Base-by-base conservation (phyloP, 2,797 vertebrate species). In the Sebastes nivosus region DNA sequence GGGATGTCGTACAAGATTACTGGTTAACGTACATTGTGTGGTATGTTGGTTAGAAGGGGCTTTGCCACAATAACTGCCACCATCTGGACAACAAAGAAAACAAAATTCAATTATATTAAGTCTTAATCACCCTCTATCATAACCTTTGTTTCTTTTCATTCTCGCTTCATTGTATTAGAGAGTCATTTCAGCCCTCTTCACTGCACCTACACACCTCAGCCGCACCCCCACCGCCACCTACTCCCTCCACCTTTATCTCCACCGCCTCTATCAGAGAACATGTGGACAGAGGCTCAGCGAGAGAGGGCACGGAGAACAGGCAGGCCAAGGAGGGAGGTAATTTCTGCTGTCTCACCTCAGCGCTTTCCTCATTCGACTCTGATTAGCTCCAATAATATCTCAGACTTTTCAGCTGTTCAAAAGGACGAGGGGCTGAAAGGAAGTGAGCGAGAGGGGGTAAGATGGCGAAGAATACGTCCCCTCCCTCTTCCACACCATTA, bases 301-400 rank as follows among this genome's bases (percentile, higher is more conserved):
- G 88, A 90, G 82, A 75, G 92, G 92, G 95, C 94, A 93, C 87
- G 82, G 89, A 94, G 93, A 94, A 92, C 93, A 91, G 93, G 94
- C 92, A 92, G 94, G 80, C 93, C 90, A 90, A 92, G 91, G 89
- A 87, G 92, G 83, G 91, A 97, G 96, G 95, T 95, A 95, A 97
- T 98, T 97, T 97, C 95, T 94, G 87, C 91, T 87, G 96, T 97
- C 96, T 97, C 96, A 96, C 97, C 97, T 96, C 96, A 95, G 93
- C 95, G 95, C 96, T 96, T 97, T 97, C 96, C 95, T 97, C 96
- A 98, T 97, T 97, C 96, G 92, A 94, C 94, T 96, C 95, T 96
- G 96, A 97, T 98, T 97, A 97, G 94, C 92, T 97, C 94, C 95
- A 96, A 97, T 97, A 98, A 97, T 97, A 96, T 95, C 95, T 94